Conservation (phyloP, 2,888 invertebrate species). For the Tetheella fluctuosa region DNA sequence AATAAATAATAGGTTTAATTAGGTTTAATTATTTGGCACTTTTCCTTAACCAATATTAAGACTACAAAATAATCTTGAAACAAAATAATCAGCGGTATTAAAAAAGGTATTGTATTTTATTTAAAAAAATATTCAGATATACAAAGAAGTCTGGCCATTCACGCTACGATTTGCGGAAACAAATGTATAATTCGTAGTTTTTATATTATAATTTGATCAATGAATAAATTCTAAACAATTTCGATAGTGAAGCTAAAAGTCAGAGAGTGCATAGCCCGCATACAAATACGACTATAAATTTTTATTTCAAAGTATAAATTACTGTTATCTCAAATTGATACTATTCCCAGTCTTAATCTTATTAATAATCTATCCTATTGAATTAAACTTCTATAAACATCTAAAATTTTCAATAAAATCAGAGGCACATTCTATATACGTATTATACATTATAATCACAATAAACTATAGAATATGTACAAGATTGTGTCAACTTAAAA, state of each 20-base stretch:
- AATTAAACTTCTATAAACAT: slow-evolving; percentile 66
- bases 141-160: background rate
- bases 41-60: background rate
- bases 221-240: background rate
- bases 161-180: background rate
- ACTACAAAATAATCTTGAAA: background rate
- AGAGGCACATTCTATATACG: slow-evolving; percentile 82
- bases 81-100: background rate
- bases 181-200: background rate
- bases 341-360: slow-evolving; percentile 63
- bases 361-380: slow-evolving; percentile 45
- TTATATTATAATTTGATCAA: too few species aligned
- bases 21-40: background rate
- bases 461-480: slow-evolving; percentile 60
- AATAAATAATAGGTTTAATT: background rate
- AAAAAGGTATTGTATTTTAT: background rate
- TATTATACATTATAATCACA: slow-evolving; percentile 55
- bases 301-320: slow-evolving; percentile 26
- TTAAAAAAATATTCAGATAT: background rate
- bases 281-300: slow-evolving; percentile 19
- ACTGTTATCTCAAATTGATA: slow-evolving; percentile 37
- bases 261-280: background rate
- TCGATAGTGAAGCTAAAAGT: background rate
- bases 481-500: slow-evolving; percentile 44
- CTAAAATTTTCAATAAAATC: slow-evolving; percentile 72